Percentiles rank a stretch among this genome's conserved stretches.
Evolutionary conservation across 2,888 invertebrate species (phyloP).

Genomic region (Itoplectis maculator): DNA sequence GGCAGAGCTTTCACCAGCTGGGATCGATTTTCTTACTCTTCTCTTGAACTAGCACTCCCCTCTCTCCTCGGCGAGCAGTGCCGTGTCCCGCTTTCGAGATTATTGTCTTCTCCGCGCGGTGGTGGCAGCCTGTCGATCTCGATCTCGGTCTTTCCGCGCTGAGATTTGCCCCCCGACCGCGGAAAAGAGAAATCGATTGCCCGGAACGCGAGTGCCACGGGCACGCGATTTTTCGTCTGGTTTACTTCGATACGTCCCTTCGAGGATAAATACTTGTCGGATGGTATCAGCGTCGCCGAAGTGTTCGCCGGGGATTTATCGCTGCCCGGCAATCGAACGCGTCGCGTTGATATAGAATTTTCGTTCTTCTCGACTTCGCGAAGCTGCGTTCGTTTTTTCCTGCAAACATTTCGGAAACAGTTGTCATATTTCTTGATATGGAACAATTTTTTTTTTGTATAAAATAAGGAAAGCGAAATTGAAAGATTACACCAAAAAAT

Average conservation of each 20-base stretch:
- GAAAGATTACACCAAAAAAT: not conserved
- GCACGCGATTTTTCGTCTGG: constrained; percentile 16
- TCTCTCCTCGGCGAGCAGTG: constrained; percentile 41
- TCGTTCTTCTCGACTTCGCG: not conserved
- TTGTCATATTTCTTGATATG: too few species aligned
- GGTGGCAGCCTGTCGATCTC: constrained; percentile 50
- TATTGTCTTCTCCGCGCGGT: constrained; percentile 45
- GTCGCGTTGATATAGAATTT: not conserved
- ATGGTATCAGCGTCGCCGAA: constrained; percentile 9
- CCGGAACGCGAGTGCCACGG: constrained; percentile 10
- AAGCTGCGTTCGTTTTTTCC: not conserved
- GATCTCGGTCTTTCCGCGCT: constrained; percentile 23
- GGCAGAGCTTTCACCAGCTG: constrained; percentile 34
- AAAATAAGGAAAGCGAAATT: not conserved
- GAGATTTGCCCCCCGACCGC: constrained; percentile 14
- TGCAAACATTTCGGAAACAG: too few species aligned
- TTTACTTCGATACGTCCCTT: constrained; percentile 42
- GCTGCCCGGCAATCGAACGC: not conserved
- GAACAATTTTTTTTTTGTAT: too few species aligned
- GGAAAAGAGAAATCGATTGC: constrained; percentile 48
- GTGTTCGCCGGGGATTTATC: constrained; percentile 28
- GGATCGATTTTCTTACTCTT: constrained; percentile 65
- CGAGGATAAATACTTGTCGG: constrained; percentile 47
- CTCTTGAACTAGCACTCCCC: too few species aligned
- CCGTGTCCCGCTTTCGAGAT: constrained; percentile 47